Conservation (phyloP, 2,797 vertebrate genomes). For the Heteromormyrus szaboi region DNA sequence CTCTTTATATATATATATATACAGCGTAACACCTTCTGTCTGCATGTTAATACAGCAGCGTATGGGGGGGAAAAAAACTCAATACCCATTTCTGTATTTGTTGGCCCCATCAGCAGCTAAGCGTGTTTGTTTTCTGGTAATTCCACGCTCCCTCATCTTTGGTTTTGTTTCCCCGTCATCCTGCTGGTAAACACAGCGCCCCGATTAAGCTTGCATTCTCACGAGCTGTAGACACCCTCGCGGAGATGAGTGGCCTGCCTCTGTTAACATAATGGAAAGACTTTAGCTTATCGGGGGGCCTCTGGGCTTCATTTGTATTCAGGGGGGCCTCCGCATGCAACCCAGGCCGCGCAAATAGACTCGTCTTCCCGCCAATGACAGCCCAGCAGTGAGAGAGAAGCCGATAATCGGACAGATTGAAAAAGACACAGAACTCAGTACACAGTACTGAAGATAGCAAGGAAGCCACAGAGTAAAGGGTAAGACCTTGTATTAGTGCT, state of each 20-base stretch:
- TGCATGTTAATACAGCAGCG: background rate
- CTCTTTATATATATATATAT: background rate
- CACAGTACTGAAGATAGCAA: background rate
- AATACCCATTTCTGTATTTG: background rate
- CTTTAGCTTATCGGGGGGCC: conserved; percentile 13
- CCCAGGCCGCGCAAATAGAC: background rate
- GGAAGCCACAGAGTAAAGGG: background rate
- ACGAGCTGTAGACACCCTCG: conserved; percentile 18
- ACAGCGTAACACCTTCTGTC: background rate
- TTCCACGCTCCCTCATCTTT: background rate
- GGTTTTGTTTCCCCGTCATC: background rate
- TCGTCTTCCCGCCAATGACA: background rate
- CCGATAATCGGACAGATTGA: background rate
- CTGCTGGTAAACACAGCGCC: background rate
- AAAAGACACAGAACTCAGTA: background rate
- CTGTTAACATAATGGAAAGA: conserved; percentile 17
- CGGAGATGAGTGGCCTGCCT: conserved; percentile 22
- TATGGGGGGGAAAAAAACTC: background rate
- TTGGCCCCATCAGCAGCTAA: background rate
- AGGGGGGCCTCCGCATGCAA: conserved; percentile 9
- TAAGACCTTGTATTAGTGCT: background rate
- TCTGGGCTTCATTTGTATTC: conserved; percentile 38
- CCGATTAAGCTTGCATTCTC: background rate
- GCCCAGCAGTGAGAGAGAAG: background rate
- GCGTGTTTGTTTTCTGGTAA: background rate